A percentile compares a stretch with the other conserved stretches of the same genome.
phyloP scores from a whole-genome alignment of 2,113 vertebrate genomes.

The Xyliphius kryptos region DNA sequence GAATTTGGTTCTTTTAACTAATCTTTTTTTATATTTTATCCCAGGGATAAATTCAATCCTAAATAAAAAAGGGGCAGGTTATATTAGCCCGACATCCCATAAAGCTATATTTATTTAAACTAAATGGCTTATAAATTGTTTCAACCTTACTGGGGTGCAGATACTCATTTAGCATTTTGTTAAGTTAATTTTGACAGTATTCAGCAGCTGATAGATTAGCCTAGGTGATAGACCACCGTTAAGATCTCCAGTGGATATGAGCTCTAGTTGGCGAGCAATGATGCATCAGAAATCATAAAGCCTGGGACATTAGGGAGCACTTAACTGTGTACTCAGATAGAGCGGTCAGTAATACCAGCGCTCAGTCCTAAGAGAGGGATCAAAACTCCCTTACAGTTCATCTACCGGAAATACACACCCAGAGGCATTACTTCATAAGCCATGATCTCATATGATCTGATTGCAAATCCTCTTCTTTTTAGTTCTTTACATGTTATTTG shows the following conservation, averaged over 20 bases:
- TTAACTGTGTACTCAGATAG: conserved; percentile 27
- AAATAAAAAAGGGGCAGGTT: not conserved
- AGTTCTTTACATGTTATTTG: too few relatives aligned
- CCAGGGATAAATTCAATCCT: not conserved
- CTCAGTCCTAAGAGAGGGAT: conserved; percentile 23
- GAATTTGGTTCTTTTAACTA: not conserved
- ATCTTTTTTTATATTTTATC: not conserved
- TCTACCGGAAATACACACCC: conserved; percentile 23
- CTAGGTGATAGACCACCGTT: conserved; percentile 5
- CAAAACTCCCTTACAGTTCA: conserved; percentile 24
- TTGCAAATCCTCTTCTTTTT: too few relatives aligned
- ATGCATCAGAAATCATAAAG: conserved; percentile 21
- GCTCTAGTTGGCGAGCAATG: too few relatives aligned
- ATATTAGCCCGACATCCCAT: not conserved
- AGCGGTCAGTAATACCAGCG: conserved; percentile 24
- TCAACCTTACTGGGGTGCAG: not conserved
- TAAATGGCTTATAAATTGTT: not conserved
- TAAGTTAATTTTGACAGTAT: too few relatives aligned
- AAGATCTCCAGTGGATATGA: not conserved
- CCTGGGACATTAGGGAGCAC: conserved; percentile 16
- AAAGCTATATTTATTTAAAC: not conserved
- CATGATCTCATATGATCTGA: conserved; percentile 21
- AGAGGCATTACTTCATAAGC: conserved; percentile 15
- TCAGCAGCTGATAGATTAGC: not conserved
- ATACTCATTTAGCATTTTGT: not conserved